Evolutionary conservation across 2,797 vertebrate species (phyloP).

Genomic region (Pseudocheirus occidentalis): DNA sequence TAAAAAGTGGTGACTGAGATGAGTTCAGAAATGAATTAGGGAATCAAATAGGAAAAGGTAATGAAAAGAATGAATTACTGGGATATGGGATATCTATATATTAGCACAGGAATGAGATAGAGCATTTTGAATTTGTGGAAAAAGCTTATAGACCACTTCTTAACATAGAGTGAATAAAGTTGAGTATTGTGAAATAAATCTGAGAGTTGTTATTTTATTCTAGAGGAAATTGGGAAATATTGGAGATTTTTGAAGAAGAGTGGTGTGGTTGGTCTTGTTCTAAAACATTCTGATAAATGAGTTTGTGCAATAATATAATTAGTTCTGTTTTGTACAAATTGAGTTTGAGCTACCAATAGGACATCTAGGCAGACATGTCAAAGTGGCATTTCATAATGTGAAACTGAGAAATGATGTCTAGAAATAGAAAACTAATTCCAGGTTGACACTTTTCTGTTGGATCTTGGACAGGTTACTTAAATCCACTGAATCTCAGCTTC

Average conservation of each 20-base stretch:
- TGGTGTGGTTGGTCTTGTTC: neutral
- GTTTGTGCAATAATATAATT: neutral
- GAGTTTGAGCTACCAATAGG: neutral
- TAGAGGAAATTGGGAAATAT: neutral
- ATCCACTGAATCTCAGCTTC: neutral
- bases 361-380: neutral
- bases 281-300: neutral
- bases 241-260: neutral
- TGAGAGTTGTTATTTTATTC: neutral
- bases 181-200: neutral
- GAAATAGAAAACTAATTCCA: neutral
- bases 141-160: neutral
- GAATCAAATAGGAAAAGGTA: neutral
- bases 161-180: neutral
- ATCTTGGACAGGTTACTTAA: neutral
- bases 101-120: neutral
- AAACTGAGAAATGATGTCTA: neutral
- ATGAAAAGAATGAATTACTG: neutral
- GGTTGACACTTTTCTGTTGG: neutral
- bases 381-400: neutral
- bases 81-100: neutral
- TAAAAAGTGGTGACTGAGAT: neutral
- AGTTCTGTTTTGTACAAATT: neutral
- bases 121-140: neutral
- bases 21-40: neutral